Conservation (phyloP, 1,140 invertebrate genomes). For the Drosophila subpulchrella region DNA sequence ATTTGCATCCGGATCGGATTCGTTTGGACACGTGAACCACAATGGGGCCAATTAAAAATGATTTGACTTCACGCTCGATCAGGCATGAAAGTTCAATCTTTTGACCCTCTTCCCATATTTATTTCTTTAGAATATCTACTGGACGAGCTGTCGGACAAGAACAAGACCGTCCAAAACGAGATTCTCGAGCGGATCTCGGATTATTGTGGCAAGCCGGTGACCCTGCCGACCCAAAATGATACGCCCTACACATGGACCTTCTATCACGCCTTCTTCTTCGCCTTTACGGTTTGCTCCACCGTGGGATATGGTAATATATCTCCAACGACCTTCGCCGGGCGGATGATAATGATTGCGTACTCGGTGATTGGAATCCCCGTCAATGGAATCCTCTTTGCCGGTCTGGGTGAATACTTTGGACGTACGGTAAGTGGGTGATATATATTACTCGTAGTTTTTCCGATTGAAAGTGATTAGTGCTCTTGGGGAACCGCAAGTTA, state of each 20-base stretch:
- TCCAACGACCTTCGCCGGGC: conserved; percentile 92
- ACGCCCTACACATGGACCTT: conserved; percentile 92
- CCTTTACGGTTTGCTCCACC: conserved; percentile 97
- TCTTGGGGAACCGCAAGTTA: no score
- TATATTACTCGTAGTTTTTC: no score
- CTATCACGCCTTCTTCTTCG: conserved; percentile 97
- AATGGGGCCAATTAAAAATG: conserved; percentile 54
- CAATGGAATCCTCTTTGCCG: conserved; percentile 93
- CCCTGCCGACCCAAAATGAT: conserved; percentile 86
- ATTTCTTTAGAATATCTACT: conserved; percentile 86
- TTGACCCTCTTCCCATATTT: not conserved
- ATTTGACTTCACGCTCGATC: conserved; percentile 69
- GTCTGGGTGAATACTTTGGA: conserved; percentile 93
- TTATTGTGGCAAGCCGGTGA: conserved; percentile 90
- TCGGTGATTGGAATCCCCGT: conserved; percentile 97
- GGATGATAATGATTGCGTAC: conserved; percentile 96
- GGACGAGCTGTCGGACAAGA: conserved; percentile 86
- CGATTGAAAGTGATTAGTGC: no score
- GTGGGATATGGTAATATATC: conserved; percentile 96
- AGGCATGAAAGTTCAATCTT: conserved; percentile 6
- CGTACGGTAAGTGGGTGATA: conserved; percentile 86
- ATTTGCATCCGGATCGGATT: conserved; percentile 33
- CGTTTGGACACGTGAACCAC: conserved; percentile 49
- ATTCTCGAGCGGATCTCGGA: conserved; percentile 87
- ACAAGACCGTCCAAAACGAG: conserved; percentile 86